phyloP scores from a whole-genome alignment of 2,113 vertebrate genomes.

The Stercorarius parasiticus region DNA sequence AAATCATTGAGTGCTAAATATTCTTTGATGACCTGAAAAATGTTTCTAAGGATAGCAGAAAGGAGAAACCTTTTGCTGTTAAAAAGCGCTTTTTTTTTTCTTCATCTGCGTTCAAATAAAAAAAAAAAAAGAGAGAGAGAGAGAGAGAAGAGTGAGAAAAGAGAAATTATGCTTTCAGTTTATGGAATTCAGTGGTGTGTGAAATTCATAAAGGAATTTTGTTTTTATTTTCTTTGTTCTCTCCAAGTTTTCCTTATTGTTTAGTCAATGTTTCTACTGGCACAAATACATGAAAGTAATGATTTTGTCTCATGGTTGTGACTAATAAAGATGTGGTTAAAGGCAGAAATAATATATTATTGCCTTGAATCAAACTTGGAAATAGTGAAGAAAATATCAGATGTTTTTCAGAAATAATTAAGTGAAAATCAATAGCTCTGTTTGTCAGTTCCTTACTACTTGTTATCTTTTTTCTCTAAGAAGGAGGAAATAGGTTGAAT shows the following conservation, averaged over 20 bases:
- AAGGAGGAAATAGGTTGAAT: background rate
- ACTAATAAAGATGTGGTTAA: background rate
- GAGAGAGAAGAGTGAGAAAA: background rate
- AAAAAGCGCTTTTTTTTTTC: background rate
- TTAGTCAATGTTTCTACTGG: background rate
- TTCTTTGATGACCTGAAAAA: constrained; percentile 39
- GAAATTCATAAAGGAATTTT: constrained; percentile 6
- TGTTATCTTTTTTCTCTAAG: background rate
- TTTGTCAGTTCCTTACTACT: background rate
- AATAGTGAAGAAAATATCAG: background rate
- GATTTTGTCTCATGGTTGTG: background rate
- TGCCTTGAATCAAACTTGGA: background rate
- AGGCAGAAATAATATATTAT: background rate
- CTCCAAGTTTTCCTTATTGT: background rate
- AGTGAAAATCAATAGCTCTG: background rate
- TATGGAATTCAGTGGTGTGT: background rate
- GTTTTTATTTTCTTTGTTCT: background rate
- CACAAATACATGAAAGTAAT: background rate
- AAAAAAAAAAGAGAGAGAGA: background rate
- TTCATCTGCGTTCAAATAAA: background rate
- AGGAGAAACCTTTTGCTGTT: background rate
- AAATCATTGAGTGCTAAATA: constrained; percentile 34
- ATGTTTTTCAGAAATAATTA: background rate
- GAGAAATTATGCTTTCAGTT: background rate
- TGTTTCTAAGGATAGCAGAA: background rate